These are phyloP conservation scores for Stegophylla sp. DNA, from an alignment of 2,888 invertebrate species.

Conservation along the genomic window DNA sequence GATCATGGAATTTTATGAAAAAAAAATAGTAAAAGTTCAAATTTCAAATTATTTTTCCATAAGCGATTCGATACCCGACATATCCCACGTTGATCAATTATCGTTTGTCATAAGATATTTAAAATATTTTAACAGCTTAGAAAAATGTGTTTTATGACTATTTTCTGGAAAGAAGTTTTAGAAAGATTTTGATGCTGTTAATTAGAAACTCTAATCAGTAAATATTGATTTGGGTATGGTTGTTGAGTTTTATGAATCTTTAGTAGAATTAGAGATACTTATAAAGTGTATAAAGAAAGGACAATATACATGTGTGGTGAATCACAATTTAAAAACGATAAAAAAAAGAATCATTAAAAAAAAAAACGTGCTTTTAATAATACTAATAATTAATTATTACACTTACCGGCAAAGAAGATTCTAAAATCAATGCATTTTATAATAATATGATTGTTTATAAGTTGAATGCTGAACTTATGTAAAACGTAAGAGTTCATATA, in stretches of 20 bases:
- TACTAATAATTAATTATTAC: not conserved
- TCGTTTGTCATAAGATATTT: constrained; percentile 14
- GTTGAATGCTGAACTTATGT: not conserved
- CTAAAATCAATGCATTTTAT: not conserved
- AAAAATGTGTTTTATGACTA: constrained; percentile 1
- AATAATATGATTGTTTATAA: not conserved
- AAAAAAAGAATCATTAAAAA: not conserved
- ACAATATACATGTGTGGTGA: too few species aligned
- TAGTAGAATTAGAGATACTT: too few species aligned
- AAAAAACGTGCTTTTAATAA: not conserved
- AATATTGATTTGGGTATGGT: too few species aligned
- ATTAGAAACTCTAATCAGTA: not conserved
- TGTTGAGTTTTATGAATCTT: too few species aligned
- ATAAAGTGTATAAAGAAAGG: too few species aligned
- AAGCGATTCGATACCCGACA: not conserved
- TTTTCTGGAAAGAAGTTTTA: not conserved
- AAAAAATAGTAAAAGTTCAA: not conserved
- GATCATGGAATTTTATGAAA: not conserved
- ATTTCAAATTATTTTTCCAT: not conserved
- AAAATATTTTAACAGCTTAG: not conserved
- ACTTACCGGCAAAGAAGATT: not conserved
- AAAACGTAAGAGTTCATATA: not conserved
- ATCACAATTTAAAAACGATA: too few species aligned
- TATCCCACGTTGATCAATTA: constrained; percentile 1
- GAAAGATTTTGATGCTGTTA: not conserved